Evolutionary conservation across 2,888 invertebrate genomes (phyloP), one percentile per base, ranked within the genome.

Genomic region (Ormia ochracea): DNA sequence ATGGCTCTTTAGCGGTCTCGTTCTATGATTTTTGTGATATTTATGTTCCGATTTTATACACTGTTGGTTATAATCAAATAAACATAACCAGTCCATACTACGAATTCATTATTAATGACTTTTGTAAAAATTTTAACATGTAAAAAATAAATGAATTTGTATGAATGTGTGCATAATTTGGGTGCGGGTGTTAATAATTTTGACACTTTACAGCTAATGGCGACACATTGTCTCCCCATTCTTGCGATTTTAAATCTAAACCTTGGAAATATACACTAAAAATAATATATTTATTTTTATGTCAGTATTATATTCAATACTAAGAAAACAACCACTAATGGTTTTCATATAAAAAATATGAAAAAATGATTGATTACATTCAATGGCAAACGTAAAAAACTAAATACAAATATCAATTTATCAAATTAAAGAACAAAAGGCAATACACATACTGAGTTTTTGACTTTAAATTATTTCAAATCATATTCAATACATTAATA

Each of bases 151-250:
- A 38, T 28, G 33, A 33, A 4, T 7, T 14, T 38, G 23, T 52
- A 48, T 52, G 17, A 52, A 36, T 41, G 52, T 36, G 23, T 19
- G 5, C 38, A 36, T 14, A 28, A 36, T 68, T 36, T 79, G 78
- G 82, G 82, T 72, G 82, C 82, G 80, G 82, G 82, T 78, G 82
- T 78, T 78, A 70, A 80, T 72, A 79, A 75, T 80, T 80, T 68
- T 75, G 74, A 80, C 77, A 80, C 72, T 73, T 70, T 66, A 45
- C 56, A 19, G 74, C 82, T 80, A 80, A 77, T 82, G 82, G 82
- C 82, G 82, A 82, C 82, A 82, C 74, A 58, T 63, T 70, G 80
- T 82, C 82, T 82, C 77, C 75, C 28, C 9, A n/a, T 45, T 69
- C 36, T 41, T 38, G 10, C 14, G 36, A 31, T 41, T 31, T 43